phyloP scores from a whole-genome alignment of 2,888 invertebrate genomes.

The Belgica antarctica region DNA sequence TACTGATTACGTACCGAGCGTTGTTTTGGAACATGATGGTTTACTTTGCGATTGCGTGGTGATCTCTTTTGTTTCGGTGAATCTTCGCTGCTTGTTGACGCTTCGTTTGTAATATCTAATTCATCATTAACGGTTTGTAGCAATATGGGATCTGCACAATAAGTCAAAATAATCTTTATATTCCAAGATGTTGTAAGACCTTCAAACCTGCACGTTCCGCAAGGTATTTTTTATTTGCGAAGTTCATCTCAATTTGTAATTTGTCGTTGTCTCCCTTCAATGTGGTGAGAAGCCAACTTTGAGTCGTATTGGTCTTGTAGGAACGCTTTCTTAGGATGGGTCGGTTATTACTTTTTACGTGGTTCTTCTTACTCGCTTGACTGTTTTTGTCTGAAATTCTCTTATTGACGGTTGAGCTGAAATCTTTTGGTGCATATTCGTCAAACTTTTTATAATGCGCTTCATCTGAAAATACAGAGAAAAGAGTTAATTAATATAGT shows the following conservation, averaged over 20 bases:
- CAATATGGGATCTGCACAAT: constrained; percentile 35
- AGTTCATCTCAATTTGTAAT: constrained; percentile 63
- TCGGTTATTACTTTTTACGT: constrained; percentile 42
- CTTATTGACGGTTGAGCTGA: constrained; percentile 18
- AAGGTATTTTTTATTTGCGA: constrained; percentile 71
- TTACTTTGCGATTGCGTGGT: constrained; percentile 26
- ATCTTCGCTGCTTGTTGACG: constrained; percentile 41
- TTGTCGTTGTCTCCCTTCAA: constrained; percentile 71
- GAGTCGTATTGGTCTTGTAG: constrained; percentile 55
- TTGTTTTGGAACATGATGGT: constrained; percentile 19
- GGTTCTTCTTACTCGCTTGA: neutral
- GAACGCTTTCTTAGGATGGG: constrained; percentile 46
- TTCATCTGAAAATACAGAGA: constrained; percentile 30
- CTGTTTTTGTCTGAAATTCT: neutral
- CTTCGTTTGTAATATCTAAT: constrained; percentile 38
- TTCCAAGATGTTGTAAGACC: no score
- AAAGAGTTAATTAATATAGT: no score
- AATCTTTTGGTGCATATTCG: constrained; percentile 23
- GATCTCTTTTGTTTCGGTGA: constrained; percentile 38
- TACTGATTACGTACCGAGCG: constrained; percentile 14
- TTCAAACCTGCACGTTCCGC: constrained; percentile 67
- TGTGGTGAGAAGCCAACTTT: constrained; percentile 65
- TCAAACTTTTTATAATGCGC: constrained; percentile 33
- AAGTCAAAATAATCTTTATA: no score
- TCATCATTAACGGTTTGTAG: constrained; percentile 23